phyloP scores from a whole-genome alignment of 2,113 vertebrate species.

The Equus quagga region DNA sequence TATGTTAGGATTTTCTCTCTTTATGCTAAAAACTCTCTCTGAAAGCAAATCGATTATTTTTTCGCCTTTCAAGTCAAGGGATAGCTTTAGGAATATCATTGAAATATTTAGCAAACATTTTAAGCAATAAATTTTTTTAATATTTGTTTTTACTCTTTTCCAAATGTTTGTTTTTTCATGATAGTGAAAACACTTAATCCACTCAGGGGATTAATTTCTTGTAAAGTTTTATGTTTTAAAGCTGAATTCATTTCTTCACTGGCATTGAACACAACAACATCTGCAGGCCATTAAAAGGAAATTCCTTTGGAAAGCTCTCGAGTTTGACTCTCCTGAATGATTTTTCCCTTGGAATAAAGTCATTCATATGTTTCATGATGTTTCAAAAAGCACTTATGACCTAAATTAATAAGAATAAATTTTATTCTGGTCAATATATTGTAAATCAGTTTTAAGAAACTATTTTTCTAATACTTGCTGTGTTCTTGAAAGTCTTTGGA shows the following conservation, averaged over 20 bases:
- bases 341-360: constrained; percentile 56
- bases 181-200: constrained; percentile 45
- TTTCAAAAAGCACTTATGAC: constrained; percentile 37
- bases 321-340: constrained; percentile 25
- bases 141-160: constrained; percentile 12
- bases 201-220: constrained; percentile 48
- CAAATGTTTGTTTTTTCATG: constrained; percentile 28
- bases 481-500: constrained; percentile 22
- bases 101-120: constrained; percentile 65
- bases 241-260: constrained; percentile 37
- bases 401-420: constrained; percentile 44
- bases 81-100: constrained; percentile 5
- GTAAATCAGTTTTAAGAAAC: neutral
- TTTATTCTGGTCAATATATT: constrained; percentile 39
- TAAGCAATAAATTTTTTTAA: neutral
- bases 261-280: constrained; percentile 70
- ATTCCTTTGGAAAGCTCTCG: constrained; percentile 54
- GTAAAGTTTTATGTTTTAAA: constrained; percentile 66
- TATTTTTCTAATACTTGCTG: neutral
- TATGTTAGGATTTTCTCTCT: neutral
- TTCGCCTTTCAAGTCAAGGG: neutral
- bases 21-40: neutral
- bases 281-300: constrained; percentile 67
- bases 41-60: neutral
- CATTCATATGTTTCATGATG: constrained; percentile 32